A percentile compares a stretch with the other conserved stretches of the same genome.
These are phyloP conservation scores for Cephus nigrinus DNA, from an alignment of 2,888 invertebrate genomes.

Conservation along the genomic window DNA sequence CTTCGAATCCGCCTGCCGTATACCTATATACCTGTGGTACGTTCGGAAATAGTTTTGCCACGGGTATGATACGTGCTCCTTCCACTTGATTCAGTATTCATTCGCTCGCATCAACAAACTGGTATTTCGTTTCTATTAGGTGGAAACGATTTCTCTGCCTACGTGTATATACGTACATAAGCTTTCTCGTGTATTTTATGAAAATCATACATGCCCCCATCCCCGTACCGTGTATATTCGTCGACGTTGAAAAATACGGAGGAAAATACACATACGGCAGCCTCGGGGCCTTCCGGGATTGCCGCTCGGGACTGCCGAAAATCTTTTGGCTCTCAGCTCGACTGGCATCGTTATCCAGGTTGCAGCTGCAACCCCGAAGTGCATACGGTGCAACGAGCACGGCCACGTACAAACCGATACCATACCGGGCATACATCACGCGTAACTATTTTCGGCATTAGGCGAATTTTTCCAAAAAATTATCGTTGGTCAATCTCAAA, in stretches of 20 bases:
- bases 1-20: no score
- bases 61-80: slow-evolving; percentile 7
- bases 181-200: neutral
- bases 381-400: neutral
- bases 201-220: neutral
- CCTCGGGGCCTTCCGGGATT: neutral
- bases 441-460: no score
- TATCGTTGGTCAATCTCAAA: no score
- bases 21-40: neutral
- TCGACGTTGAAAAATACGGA: neutral
- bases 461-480: no score
- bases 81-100: neutral
- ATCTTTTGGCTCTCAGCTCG: neutral
- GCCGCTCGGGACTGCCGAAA: neutral
- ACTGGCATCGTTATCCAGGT: neutral
- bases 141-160: neutral
- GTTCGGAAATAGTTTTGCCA: neutral
- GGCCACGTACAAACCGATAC: neutral
- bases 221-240: neutral
- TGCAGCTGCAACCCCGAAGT: neutral
- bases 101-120: neutral
- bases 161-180: fast-evolving
- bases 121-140: neutral
- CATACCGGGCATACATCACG: no score
- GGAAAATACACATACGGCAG: neutral